Conservation (phyloP, 2,113 vertebrate genomes). For the Sceloporus undulatus region DNA sequence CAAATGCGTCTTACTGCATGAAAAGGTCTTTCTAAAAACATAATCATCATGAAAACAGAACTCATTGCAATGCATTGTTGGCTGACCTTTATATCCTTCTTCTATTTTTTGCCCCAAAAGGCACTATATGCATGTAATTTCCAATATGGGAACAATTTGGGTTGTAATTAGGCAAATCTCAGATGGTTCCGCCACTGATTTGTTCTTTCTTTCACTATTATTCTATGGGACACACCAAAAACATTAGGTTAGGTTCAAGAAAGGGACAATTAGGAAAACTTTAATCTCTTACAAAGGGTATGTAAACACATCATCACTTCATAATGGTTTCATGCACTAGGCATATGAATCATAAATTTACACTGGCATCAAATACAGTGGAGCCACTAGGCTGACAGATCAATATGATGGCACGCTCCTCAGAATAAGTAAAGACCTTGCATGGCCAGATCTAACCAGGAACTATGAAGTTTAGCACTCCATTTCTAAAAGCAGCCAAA, state of each 20-base stretch:
- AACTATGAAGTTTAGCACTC: background rate
- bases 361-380: constrained; percentile 58
- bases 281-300: constrained; percentile 72
- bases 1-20: constrained; percentile 76
- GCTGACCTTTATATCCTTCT: constrained; percentile 85
- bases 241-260: constrained; percentile 79
- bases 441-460: background rate
- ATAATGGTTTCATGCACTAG: constrained; percentile 66
- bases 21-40: constrained; percentile 79
- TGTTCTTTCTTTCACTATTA: constrained; percentile 85
- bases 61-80: constrained; percentile 76
- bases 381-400: constrained; percentile 53
- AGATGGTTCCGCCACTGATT: constrained; percentile 87
- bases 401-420: constrained; percentile 38
- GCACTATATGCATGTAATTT: constrained; percentile 87
- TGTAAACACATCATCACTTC: constrained; percentile 71
- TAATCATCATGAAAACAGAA: constrained; percentile 78
- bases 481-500: background rate
- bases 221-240: constrained; percentile 82
- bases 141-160: constrained; percentile 92
- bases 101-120: constrained; percentile 84
- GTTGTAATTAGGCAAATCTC: constrained; percentile 89
- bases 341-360: constrained; percentile 65
- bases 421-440: background rate
- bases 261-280: constrained; percentile 79